A percentile compares a stretch with the other conserved stretches of the same genome.
phyloP scores from a whole-genome alignment of 2,113 vertebrate species.

The Holacanthus passer region DNA sequence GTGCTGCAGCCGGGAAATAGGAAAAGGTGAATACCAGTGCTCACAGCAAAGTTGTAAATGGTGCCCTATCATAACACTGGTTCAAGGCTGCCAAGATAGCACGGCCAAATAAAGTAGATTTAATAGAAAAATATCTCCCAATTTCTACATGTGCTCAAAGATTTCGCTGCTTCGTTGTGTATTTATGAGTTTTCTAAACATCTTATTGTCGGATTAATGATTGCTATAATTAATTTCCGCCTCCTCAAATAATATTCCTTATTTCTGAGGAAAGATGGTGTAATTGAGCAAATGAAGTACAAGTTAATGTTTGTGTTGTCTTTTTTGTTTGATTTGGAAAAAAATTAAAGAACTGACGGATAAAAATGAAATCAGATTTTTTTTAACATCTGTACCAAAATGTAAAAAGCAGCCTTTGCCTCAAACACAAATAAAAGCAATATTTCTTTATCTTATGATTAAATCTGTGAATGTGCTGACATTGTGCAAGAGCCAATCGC shows the following conservation, averaged over 20 bases:
- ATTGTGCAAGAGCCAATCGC: conserved; percentile 26
- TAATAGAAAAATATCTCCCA: conserved; percentile 24
- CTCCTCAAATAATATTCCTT: background rate
- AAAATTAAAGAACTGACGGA: background rate
- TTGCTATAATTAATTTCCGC: background rate
- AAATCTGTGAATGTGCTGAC: background rate
- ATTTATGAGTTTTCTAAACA: conserved; percentile 25
- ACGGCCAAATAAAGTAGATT: conserved; percentile 62
- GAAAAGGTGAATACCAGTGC: conserved; percentile 81
- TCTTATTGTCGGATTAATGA: background rate
- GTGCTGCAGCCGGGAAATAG: conserved; percentile 75
- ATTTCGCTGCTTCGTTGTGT: conserved; percentile 24
- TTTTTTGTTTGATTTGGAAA: background rate
- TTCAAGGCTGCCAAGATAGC: conserved; percentile 78
- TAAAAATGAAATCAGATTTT: background rate
- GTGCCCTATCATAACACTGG: conserved; percentile 76
- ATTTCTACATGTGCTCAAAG: conserved; percentile 37
- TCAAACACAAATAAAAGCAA: background rate
- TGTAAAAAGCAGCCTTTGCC: background rate
- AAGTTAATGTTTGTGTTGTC: background rate
- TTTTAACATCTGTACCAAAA: background rate
- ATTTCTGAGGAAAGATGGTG: background rate
- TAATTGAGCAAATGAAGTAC: background rate
- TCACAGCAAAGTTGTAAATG: conserved; percentile 77
- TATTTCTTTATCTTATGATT: background rate